A percentile compares a stretch with the other conserved stretches of the same genome.
Conservation (phyloP, 1,140 invertebrate species). For the Brachystomella parvula region DNA sequence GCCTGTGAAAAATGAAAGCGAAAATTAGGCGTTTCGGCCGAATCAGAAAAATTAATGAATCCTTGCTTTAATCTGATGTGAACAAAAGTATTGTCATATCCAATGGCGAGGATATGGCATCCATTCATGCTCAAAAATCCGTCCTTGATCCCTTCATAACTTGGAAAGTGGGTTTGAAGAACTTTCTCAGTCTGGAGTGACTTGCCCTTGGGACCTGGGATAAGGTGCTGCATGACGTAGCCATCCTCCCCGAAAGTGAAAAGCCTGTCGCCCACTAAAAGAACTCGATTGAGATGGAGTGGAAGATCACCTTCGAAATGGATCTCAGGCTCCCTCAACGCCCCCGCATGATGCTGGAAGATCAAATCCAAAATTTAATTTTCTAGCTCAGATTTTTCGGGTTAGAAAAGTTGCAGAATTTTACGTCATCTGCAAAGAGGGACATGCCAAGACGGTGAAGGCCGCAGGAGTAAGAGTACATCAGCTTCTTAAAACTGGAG, state of each 20-base stretch:
- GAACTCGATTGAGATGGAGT: constrained; percentile 20
- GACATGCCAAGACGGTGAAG: constrained; percentile 20
- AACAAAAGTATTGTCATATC: constrained; percentile 25
- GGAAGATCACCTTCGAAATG: constrained; percentile 16
- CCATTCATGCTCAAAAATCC: constrained; percentile 29
- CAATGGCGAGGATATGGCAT: constrained; percentile 25
- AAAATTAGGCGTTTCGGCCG: neutral
- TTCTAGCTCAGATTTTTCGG: neutral
- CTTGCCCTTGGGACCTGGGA: constrained; percentile 15
- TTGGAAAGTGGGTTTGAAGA: constrained; percentile 26
- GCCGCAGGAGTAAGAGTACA: constrained; percentile 20
- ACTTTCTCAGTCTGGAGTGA: neutral
- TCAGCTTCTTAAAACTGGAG: constrained; percentile 11
- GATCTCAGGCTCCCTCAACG: constrained; percentile 25
- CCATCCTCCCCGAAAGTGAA: constrained; percentile 30
- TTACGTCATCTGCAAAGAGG: constrained; percentile 30
- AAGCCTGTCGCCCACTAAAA: constrained; percentile 19
- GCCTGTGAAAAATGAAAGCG: constrained; percentile 5
- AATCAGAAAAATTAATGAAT: neutral
- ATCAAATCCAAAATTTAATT: neutral
- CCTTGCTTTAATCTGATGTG: constrained; percentile 21
- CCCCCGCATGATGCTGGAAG: constrained; percentile 18
- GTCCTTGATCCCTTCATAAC: constrained; percentile 23
- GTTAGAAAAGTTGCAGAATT: neutral
- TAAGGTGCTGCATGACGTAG: constrained; percentile 7